phyloP scores from a whole-genome alignment of 1,140 invertebrate species.

The Papilio helenus region DNA sequence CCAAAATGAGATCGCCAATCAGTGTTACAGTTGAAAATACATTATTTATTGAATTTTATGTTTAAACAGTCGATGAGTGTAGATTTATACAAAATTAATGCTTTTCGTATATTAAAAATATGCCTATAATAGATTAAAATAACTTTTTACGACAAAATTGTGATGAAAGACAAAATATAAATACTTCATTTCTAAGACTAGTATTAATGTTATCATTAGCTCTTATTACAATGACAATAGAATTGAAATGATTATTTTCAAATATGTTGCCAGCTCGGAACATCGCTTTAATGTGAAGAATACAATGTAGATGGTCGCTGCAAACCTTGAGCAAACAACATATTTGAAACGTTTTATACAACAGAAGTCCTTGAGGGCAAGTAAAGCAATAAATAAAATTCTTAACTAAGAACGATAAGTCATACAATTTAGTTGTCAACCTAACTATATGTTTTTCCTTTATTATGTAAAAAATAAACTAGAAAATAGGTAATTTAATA shows the following conservation, averaged over 20 bases:
- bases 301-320: too few relatives aligned
- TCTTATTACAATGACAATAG: background rate
- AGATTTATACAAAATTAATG: background rate
- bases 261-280: too few relatives aligned
- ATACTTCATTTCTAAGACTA: background rate
- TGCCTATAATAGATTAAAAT: background rate
- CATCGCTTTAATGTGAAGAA: too few relatives aligned
- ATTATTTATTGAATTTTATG: background rate
- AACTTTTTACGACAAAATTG: background rate
- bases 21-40: background rate
- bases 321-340: too few relatives aligned
- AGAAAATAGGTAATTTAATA: too few relatives aligned
- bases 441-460: too few relatives aligned
- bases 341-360: background rate
- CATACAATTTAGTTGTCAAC: too few relatives aligned
- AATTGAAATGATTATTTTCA: background rate
- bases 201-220: background rate
- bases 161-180: slow-evolving; percentile 10
- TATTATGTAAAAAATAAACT: too few relatives aligned
- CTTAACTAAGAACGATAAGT: slow-evolving; percentile 14
- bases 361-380: slow-evolving; percentile 35
- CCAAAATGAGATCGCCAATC: slow-evolving; percentile 26
- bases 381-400: slow-evolving; percentile 47
- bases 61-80: background rate
- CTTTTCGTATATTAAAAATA: background rate